phyloP scores from a whole-genome alignment of 2,113 vertebrate species.

The Cynopterus brachyotis region DNA sequence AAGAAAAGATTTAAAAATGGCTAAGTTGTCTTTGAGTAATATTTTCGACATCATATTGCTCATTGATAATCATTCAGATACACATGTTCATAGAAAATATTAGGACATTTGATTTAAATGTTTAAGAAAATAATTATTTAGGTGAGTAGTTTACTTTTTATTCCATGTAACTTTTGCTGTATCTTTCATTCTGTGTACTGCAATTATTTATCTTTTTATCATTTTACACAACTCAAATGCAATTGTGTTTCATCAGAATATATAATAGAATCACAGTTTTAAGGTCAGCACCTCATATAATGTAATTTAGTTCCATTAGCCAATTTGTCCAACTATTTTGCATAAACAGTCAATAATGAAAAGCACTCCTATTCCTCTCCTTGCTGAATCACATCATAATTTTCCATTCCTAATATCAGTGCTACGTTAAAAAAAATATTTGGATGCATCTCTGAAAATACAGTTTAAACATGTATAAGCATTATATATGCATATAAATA shows the following conservation, averaged over 20 bases:
- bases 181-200: slow-evolving; percentile 35
- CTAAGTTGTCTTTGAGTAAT: slow-evolving; percentile 3
- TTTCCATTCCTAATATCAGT: slow-evolving; percentile 69
- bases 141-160: slow-evolving; percentile 12
- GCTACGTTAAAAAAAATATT: slow-evolving; percentile 31
- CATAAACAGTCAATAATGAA: slow-evolving; percentile 74
- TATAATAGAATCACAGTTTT: slow-evolving; percentile 73
- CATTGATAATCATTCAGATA: neutral
- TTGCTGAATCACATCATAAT: slow-evolving; percentile 68
- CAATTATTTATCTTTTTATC: slow-evolving; percentile 69
- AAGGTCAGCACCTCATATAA: slow-evolving; percentile 71
- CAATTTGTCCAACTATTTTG: slow-evolving; percentile 79
- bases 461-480: neutral
- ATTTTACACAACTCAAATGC: slow-evolving; percentile 68
- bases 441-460: slow-evolving; percentile 71
- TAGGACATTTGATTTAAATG: neutral
- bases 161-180: neutral
- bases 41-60: slow-evolving; percentile 29
- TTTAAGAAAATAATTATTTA: neutral
- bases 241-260: slow-evolving; percentile 76
- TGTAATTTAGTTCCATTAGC: slow-evolving; percentile 78
- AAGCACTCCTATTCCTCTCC: slow-evolving; percentile 74
- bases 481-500: neutral
- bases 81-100: neutral
- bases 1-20: slow-evolving; percentile 33